Evolutionary conservation across 1,140 invertebrate genomes (phyloP).

Genomic region (Lithobius niger): DNA sequence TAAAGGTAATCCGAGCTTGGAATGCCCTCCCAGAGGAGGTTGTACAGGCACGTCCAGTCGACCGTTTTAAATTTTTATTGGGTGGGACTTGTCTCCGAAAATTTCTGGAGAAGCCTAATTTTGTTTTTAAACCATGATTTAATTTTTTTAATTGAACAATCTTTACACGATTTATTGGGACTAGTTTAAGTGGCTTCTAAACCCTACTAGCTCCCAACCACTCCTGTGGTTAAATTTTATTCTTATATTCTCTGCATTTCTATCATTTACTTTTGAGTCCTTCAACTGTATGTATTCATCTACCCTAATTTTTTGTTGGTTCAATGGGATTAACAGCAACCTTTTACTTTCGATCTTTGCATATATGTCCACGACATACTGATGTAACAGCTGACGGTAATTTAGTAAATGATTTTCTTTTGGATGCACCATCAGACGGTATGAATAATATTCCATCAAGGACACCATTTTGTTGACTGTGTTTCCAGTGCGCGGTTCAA

Average conservation of each 20-base stretch:
- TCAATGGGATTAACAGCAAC: conserved; percentile 19
- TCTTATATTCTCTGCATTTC: conserved; percentile 13
- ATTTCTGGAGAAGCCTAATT: too few relatives aligned
- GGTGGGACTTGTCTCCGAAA: too few relatives aligned
- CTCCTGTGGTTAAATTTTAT: too few relatives aligned
- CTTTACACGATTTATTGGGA: conserved; percentile 15
- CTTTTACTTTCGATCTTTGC: conserved; percentile 8
- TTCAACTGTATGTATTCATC: conserved; percentile 15
- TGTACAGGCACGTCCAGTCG: too few relatives aligned
- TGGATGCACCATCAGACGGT: conserved; percentile 28
- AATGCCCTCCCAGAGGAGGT: too few relatives aligned
- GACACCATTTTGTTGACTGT: conserved; percentile 3
- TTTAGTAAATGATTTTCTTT: conserved; percentile 22
- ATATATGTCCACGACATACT: conserved; percentile 8
- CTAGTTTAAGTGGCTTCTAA: too few relatives aligned
- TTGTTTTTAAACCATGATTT: too few relatives aligned
- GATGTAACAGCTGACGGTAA: conserved; percentile 21
- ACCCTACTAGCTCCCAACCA: too few relatives aligned
- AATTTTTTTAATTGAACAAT: too few relatives aligned
- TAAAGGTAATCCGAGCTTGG: too few relatives aligned
- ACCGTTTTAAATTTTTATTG: too few relatives aligned
- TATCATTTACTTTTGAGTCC: conserved; percentile 14
- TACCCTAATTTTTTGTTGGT: conserved; percentile 14
- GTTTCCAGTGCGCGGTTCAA: conserved; percentile 23
- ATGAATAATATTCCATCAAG: conserved; percentile 31